phyloP scores from a whole-genome alignment of 2,797 vertebrate species.

The Corythornis leucogaster region DNA sequence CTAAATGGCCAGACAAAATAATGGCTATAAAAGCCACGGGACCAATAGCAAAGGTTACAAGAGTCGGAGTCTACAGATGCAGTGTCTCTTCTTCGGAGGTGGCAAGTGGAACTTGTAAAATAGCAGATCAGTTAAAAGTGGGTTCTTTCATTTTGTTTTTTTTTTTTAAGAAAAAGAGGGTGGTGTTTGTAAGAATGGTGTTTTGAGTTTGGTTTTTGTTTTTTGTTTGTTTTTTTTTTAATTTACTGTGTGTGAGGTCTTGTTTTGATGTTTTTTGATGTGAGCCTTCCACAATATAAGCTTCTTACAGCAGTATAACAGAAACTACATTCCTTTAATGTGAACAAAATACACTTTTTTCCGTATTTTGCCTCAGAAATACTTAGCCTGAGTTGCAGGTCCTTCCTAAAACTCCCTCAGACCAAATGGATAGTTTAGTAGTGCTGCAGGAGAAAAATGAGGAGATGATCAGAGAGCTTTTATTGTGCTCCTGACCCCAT shows the following conservation, averaged over 20 bases:
- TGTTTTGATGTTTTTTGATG: not conserved
- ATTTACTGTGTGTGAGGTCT: not conserved
- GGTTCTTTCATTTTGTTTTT: not conserved
- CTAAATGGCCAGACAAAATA: not conserved
- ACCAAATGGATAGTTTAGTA: not conserved
- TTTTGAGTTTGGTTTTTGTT: too few relatives aligned
- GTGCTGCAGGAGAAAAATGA: not conserved
- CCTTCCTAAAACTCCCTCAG: not conserved
- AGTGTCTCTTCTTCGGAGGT: not conserved
- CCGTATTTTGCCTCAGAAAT: not conserved
- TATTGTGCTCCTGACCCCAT: not conserved
- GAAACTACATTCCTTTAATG: not conserved
- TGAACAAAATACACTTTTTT: not conserved
- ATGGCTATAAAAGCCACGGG: not conserved
- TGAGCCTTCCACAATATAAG: not conserved
- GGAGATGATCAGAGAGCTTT: not conserved
- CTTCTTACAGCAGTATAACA: not conserved
- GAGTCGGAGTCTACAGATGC: not conserved
- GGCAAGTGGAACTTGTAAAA: not conserved
- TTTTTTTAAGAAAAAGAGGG: not conserved
- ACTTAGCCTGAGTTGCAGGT: not conserved
- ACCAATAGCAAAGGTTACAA: not conserved
- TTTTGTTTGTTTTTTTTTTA: not conserved
- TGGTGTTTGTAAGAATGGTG: not conserved
- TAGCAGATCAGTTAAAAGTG: not conserved